Evolutionary conservation across 92 coral and sea anemone genomes (phyloP), one percentile per base, ranked within the genome.

Genomic region (Paramuricea clavata): DNA sequence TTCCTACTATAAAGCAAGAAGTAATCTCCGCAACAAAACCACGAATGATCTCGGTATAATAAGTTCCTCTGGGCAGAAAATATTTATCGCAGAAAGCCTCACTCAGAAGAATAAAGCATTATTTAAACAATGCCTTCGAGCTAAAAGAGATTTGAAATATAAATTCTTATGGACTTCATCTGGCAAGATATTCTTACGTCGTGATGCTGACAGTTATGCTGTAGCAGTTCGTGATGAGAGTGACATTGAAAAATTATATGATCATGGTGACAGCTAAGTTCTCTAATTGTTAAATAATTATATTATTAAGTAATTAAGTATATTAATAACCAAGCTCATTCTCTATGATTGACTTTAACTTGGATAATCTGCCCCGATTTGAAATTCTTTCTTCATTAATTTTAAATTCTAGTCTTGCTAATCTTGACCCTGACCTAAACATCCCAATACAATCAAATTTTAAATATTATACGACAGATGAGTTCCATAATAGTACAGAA

Each of bases 221-320:
- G 21, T 61, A 9, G 10, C 6, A 8, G n/a, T 61, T 5, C 30
- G 9, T 10, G 8, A 2, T 61, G 28, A 61, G 5, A 6, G 5
- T 11, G 69, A 61, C 31, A 61, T 61, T 12, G 35, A 11, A 12
- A 61, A 61, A 30, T 30, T 61, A 47, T 47, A 47, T n/a, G n/a
- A n/a, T n/a, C n/a, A n/a, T n/a, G n/a, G n/a, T 61, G 17, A 61
- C 27, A 61, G 69, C 30, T 61, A 30, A 61, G 69, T 61, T 61
- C 15, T 59, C n/a, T n/a, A n/a, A n/a, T n/a, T n/a, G n/a, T n/a
- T n/a, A n/a, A n/a, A n/a, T n/a, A n/a, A n/a, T n/a, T n/a, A n/a
- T n/a, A n/a, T n/a, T n/a, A n/a, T n/a, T n/a, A n/a, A n/a, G n/a
- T n/a, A n/a, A n/a, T n/a, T n/a, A n/a, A n/a, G n/a, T n/a, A n/a